Base-by-base conservation (phyloP, 2,113 vertebrate species). In the Ceyx cyanopectus region DNA sequence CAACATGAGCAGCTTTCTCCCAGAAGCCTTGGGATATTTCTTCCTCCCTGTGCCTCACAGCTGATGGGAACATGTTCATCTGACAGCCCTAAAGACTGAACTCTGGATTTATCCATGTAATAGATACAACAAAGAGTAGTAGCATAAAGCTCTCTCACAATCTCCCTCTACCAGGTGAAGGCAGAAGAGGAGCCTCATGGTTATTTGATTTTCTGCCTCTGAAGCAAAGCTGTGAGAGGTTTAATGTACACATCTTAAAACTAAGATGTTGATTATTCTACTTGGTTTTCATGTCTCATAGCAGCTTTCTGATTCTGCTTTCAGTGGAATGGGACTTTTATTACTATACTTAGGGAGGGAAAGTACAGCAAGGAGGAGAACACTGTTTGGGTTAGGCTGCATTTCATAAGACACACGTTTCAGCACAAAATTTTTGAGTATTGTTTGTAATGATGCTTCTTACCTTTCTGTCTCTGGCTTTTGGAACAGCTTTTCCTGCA, bases 401-500 rank as follows among this genome's bases (percentile, higher is more conserved):
- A 7, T 26, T 50, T 68, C 1, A 1, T 61, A 51, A 61, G 15
- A 50, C 24, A 40, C 14, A 13, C 0, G 34, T 78, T 66, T 46
- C 77, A 77, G 61, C 30, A 53, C 15, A 81, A 69, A 20, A 54
- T 16, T 51, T 67, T 76, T 82, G 45, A 75, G 63, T 19, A 7
- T 4, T 50, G 27, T 58, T 94, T 67, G 51, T 77, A 91, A 40
- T 22, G 3, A 65, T 34, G 62, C 34, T 57, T 41, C 95, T 96
- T 97, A 99, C 99, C 98, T 99, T 99, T 96, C 96, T 98, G 77
- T 98, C 97, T 91, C 96, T 96, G 70, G 98, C 76, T 93, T 98
- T 98, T 21, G 97, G 96, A 53, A 98, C 69, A 21, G 96, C 93
- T 98, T 99, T 99, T 81, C 98, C 97, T 94, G 98, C 95, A 91